phyloP scores from a whole-genome alignment of 2,113 vertebrate species.

The Oostethus manadensis region DNA sequence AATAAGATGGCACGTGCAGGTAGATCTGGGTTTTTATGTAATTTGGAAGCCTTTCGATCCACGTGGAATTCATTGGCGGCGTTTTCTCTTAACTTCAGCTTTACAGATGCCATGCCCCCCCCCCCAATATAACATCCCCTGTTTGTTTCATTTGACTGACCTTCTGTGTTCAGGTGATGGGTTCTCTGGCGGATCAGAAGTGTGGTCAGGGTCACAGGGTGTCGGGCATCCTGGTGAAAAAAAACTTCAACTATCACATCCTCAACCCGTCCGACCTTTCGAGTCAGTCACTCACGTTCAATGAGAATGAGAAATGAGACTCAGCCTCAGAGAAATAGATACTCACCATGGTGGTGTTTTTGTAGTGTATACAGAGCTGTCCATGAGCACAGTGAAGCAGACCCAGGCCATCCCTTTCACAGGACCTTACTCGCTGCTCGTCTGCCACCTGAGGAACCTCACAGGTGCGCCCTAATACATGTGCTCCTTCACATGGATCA shows the following conservation, averaged over 20 bases:
- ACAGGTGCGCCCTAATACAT: constrained; percentile 68
- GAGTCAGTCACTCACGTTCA: constrained; percentile 71
- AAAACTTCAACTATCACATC: constrained; percentile 99
- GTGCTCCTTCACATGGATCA: constrained; percentile 44
- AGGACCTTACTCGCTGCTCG: constrained; percentile 85
- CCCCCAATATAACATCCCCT: too few species aligned
- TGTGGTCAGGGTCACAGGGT: constrained; percentile 89
- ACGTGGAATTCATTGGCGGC: too few species aligned
- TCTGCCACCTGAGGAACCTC: constrained; percentile 84
- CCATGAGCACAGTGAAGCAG: constrained; percentile 97
- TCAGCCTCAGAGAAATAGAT: too few species aligned
- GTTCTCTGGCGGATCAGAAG: constrained; percentile 91
- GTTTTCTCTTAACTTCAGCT: too few species aligned
- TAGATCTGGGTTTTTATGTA: too few species aligned
- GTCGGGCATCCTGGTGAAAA: constrained; percentile 95
- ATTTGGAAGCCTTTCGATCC: too few species aligned
- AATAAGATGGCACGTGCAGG: too few species aligned
- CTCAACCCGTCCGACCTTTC: constrained; percentile 93
- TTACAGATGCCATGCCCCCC: too few species aligned
- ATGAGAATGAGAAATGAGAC: too few species aligned
- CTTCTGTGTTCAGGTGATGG: constrained; percentile 82
- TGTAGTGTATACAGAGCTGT: constrained; percentile 90
- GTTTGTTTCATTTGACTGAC: background rate
- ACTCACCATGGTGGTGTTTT: background rate
- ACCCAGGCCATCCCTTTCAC: constrained; percentile 93